These are phyloP conservation scores for Monochamus saltuarius DNA, from an alignment of 1,140 invertebrate species.

Conservation along the genomic window DNA sequence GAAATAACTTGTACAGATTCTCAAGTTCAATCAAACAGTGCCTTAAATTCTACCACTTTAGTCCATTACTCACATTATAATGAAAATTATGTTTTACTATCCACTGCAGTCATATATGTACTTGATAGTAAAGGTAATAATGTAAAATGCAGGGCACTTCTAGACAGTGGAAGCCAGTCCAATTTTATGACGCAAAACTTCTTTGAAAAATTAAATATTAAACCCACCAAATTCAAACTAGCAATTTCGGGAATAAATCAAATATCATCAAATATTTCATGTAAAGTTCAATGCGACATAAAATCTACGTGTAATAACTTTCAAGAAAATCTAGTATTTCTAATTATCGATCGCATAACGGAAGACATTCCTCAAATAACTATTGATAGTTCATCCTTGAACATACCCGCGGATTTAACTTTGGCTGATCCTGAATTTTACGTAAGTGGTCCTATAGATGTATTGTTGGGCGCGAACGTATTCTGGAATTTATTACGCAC, in stretches of 20 bases:
- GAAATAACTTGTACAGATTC: not conserved
- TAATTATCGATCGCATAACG: conserved; percentile 13
- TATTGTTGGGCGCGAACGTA: conserved; percentile 19
- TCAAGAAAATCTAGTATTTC: not conserved
- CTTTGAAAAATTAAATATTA: not conserved
- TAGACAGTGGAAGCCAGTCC: conserved; percentile 10
- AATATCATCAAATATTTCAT: not conserved
- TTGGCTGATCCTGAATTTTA: conserved; percentile 10
- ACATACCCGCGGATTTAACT: conserved; percentile 6
- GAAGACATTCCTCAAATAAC: conserved; percentile 1
- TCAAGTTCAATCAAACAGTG: not conserved
- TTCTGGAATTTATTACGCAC: conserved; percentile 22
- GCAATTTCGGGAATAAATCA: conserved; percentile 11
- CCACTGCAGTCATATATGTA: conserved; percentile 5
- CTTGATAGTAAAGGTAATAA: conserved; percentile 3
- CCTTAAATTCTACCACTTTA: not conserved
- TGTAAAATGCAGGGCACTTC: conserved; percentile 3
- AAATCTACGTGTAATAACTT: not conserved
- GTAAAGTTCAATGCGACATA: not conserved
- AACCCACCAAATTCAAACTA: conserved; percentile 6
- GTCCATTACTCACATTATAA: not conserved
- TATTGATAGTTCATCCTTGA: conserved; percentile 4
- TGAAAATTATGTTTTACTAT: conserved; percentile 6
- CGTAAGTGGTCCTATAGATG: conserved; percentile 7
- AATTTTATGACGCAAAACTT: conserved; percentile 8